Evolutionary conservation across 2,113 vertebrate species (phyloP), one percentile per base, ranked within the genome.

Genomic region (Siphamia tubifer): DNA sequence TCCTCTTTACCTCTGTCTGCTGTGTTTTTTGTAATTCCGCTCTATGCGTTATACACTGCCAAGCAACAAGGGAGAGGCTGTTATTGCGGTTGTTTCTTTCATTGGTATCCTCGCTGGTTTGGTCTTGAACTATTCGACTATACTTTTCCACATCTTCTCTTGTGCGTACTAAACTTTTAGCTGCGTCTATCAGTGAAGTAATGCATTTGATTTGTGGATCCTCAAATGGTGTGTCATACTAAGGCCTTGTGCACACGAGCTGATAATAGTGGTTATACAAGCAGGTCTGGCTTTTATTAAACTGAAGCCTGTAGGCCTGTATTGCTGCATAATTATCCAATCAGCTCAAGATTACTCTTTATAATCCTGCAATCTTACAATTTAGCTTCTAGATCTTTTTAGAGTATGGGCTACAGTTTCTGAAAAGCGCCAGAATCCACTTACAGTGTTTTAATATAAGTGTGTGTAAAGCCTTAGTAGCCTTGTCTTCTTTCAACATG

Each of bases 41-140:
- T 90, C 83, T 61, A 79, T 90, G 89, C 86, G 85, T 90, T 90
- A 87, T 79, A 90, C 92, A 94, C 92, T 93, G 92, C 92, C 92
- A 91, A 89, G 86, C 86, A 85, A 87, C 83, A 87, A 79, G 86
- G 82, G 85, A 86, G 76, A 81, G 56, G 58, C 75, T 82, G 36
- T 86, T 74, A 69, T 23, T 62, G 60, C 56, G 11, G 40, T 75
- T 63, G 4, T 71, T 70, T 71, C 65, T 70, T 73, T 88, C 56
- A 74, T 77, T 72, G 63, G 62, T 84, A 73, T 79, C 78, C 86
- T 68, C 69, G 35, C 78, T 72, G 58, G 80, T 86, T 72, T 73
- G 69, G 56, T 88, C 69, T 85, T 66, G 30, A 79, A 61, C 39
- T 32, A 34, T 61, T 63, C 15, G 24, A 43, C 61, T 66, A 5